Percentiles rank a stretch among this genome's conserved stretches.
Evolutionary conservation across 1,140 invertebrate species (phyloP).

Genomic region (Ips nitidus): DNA sequence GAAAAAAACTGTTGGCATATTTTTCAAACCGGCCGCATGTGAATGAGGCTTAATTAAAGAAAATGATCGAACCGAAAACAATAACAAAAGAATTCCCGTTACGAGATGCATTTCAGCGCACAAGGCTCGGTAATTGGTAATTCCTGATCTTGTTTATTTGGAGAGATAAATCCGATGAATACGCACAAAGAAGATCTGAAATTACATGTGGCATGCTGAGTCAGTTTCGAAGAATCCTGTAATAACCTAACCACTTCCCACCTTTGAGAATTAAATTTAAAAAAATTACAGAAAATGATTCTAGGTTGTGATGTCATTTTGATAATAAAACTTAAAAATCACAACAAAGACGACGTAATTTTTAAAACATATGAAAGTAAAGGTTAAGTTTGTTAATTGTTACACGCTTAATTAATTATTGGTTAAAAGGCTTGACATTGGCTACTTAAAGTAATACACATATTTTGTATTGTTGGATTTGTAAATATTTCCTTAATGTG

Average conservation of each 20-base stretch:
- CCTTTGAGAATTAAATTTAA: neutral
- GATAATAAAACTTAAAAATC: neutral
- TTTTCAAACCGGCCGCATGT: neutral
- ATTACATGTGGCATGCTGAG: neutral
- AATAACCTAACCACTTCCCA: neutral
- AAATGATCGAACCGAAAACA: neutral
- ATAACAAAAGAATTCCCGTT: constrained; percentile 4
- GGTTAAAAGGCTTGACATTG: constrained; percentile 5
- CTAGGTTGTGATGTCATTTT: neutral
- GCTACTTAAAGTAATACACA: neutral
- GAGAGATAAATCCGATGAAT: neutral
- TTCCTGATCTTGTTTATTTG: neutral
- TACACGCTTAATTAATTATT: constrained; percentile 6
- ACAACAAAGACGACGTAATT: neutral
- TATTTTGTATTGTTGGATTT: neutral
- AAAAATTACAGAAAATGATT: neutral
- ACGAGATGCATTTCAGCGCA: neutral
- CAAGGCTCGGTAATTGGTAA: neutral
- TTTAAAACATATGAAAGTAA: constrained; percentile 1
- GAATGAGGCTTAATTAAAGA: neutral
- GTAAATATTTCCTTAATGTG: constrained; percentile 6
- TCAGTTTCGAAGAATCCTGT: neutral
- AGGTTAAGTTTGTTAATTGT: constrained; percentile 6
- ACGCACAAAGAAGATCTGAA: neutral
- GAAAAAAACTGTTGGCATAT: neutral